These are phyloP conservation scores for Ormyrus thymus DNA, from an alignment of 2,888 invertebrate species.

Conservation along the genomic window DNA sequence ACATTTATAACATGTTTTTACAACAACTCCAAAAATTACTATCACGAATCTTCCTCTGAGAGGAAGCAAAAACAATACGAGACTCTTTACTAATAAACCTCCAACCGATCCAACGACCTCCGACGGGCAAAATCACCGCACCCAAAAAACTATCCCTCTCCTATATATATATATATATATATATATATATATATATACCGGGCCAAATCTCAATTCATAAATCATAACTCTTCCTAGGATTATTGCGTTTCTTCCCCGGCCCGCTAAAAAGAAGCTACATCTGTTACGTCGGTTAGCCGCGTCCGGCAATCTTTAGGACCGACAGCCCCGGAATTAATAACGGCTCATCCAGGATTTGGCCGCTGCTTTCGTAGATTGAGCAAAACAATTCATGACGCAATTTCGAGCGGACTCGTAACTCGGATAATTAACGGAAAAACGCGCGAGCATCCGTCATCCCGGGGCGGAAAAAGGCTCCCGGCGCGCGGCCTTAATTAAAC, in stretches of 20 bases:
- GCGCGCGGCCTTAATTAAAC: no score
- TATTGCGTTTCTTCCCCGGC: neutral
- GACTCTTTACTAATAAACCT: neutral
- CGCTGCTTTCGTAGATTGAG: neutral
- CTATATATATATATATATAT: no score
- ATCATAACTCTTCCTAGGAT: neutral
- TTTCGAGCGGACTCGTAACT: neutral
- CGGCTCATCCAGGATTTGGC: neutral
- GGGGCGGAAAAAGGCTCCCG: neutral
- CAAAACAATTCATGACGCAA: constrained; percentile 13
- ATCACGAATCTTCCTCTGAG: no score
- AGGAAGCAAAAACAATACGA: neutral
- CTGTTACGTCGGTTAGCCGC: neutral
- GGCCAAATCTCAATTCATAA: neutral
- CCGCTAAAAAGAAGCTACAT: constrained; percentile 5
- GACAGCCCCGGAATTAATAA: constrained; percentile 3
- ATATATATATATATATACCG: no score
- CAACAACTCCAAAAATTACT: no score
- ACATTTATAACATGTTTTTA: no score
- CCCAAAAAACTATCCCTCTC: no score
- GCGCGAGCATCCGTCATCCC: neutral
- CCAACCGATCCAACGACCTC: no score
- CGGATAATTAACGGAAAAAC: constrained; percentile 12
- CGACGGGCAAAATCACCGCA: no score
- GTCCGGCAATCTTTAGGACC: neutral